Evolutionary conservation across 2,888 invertebrate genomes (phyloP), one percentile per base, ranked within the genome.

Genomic region (Scrobipalpa costella): DNA sequence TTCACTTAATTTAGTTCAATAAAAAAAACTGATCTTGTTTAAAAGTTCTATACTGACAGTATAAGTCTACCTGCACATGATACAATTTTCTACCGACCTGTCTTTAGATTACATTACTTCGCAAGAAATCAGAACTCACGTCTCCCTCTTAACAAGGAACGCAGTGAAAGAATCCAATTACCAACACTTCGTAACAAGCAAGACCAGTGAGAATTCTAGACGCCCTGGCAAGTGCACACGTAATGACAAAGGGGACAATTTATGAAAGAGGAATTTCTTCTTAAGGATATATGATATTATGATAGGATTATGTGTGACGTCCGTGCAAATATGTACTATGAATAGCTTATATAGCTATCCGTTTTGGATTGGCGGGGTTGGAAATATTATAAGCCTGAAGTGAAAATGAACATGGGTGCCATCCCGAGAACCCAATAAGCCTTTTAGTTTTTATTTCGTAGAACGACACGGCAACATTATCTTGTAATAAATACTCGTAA

Each of bases 151-250:
- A 21, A 52, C 50, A 21, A 55, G 55, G 60, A 60, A 49, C 21
- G 33, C 11, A 34, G 47, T 49, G 27, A 27, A 40, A 60, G 49
- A 60, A 60, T 60, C 60, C 60, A 60, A 60, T 60, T 60, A 60
- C 60, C 60, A 60, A 49, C n/a, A 19, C 21, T 44, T 6, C 15
- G 21, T 50, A 52, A 52, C 61, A 61, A 61, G 52, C 61, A n/a
- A n/a, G 61, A 21, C 52, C 50, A 38, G 50, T 38, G 61, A 17
- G 50, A 52, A 52, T 52, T 55, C 40, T 52, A 38, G 36, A 61
- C 61, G 61, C 38, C 52, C 52, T 49, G 47, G 19, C 49, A 60
- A 60, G 49, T 60, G 49, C 60, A 49, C 60, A 60, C 47, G 34
- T 49, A 60, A 44, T 49, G 33, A 49, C 60, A 3, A 36, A 44